phyloP scores from a whole-genome alignment of 1,140 invertebrate species.

The Stenopsyche tienmushanensis region DNA sequence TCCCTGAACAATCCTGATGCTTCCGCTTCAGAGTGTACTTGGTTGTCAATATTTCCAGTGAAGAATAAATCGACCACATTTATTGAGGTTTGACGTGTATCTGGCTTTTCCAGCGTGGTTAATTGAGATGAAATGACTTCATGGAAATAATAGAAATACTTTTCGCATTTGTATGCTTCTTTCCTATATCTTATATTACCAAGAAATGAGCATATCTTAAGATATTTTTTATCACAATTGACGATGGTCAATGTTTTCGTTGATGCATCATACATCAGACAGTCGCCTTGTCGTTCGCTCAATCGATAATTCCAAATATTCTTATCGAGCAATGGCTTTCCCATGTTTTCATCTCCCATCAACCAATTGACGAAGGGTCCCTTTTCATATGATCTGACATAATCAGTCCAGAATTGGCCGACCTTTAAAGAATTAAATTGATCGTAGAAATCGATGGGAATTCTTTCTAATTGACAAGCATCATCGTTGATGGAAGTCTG shows the following conservation, averaged over 20 bases:
- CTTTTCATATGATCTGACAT: constrained; percentile 48
- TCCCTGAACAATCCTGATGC: no score
- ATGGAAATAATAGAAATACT: constrained; percentile 42
- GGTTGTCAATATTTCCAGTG: no score
- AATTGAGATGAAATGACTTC: constrained; percentile 47
- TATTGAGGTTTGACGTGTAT: no score
- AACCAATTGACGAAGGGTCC: constrained; percentile 50
- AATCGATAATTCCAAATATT: constrained; percentile 29
- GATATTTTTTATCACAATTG: constrained; percentile 47
- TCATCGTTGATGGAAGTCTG: no score
- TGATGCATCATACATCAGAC: constrained; percentile 30
- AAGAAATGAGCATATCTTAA: constrained; percentile 50
- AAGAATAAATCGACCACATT: no score
- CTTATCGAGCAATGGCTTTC: constrained; percentile 2
- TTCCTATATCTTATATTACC: constrained; percentile 43
- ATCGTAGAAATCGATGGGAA: constrained; percentile 42
- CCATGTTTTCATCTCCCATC: constrained; percentile 40
- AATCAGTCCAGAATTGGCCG: constrained; percentile 49
- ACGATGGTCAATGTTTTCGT: constrained; percentile 47
- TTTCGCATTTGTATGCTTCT: constrained; percentile 35
- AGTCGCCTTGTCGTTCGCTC: constrained; percentile 43
- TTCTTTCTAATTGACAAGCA: no score
- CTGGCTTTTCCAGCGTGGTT: constrained; percentile 46
- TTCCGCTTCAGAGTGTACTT: no score
- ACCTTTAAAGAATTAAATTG: constrained; percentile 43